A percentile compares a stretch with the other conserved stretches of the same genome.
Evolutionary conservation across 2,797 vertebrate genomes (phyloP).

Genomic region (Adelosebastes latens): DNA sequence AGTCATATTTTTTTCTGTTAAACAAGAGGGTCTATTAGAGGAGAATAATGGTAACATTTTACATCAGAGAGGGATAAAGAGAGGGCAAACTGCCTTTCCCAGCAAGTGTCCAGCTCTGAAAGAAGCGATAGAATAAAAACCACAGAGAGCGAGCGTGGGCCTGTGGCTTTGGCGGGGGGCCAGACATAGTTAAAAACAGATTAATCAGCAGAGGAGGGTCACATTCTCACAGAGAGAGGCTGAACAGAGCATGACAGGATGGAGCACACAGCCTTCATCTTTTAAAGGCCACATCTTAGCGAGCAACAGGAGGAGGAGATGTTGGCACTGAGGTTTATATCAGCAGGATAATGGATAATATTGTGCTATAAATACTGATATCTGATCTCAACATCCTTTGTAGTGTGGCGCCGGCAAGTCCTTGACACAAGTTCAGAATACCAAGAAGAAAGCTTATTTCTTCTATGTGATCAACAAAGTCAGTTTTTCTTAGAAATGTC

Average conservation of each 20-base stretch:
- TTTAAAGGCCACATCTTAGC: constrained; percentile 33
- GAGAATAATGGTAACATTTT: constrained; percentile 47
- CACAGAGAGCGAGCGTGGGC: constrained; percentile 49
- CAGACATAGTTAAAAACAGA: constrained; percentile 84
- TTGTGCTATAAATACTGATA: not conserved
- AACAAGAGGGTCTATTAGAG: constrained; percentile 28
- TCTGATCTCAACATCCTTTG: not conserved
- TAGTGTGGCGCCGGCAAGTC: not conserved
- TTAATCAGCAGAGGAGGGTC: constrained; percentile 79
- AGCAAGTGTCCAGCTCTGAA: constrained; percentile 63
- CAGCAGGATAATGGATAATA: not conserved
- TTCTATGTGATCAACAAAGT: not conserved
- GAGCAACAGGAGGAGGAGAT: constrained; percentile 21
- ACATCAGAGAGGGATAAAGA: constrained; percentile 29
- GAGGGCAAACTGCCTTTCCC: constrained; percentile 39
- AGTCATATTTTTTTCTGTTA: not conserved
- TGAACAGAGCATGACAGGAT: constrained; percentile 44
- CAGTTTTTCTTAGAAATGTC: not conserved
- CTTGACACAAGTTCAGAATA: not conserved
- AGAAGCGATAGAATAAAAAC: constrained; percentile 69
- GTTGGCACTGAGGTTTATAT: not conserved
- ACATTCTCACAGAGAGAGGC: constrained; percentile 74
- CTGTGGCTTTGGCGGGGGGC: constrained; percentile 72
- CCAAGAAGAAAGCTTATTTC: not conserved
- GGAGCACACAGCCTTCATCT: constrained; percentile 39